Evolutionary conservation across 2,113 vertebrate species (phyloP).

Genomic region (Syrrhaptes paradoxus): DNA sequence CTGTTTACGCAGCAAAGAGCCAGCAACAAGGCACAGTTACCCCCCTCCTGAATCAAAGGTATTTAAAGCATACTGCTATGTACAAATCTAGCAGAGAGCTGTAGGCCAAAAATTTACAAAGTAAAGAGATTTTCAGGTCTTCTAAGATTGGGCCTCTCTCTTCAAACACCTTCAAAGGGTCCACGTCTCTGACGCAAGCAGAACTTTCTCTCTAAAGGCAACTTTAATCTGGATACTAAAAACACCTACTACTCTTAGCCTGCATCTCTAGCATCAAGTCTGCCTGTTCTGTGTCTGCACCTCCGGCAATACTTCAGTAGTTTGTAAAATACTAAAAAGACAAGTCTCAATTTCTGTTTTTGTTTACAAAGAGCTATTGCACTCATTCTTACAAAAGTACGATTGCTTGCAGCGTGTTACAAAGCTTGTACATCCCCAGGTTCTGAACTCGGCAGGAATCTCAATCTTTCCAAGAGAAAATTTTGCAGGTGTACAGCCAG

Average conservation of each 20-base stretch:
- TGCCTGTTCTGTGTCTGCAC: neutral
- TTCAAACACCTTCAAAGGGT: neutral
- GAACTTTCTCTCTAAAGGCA: neutral
- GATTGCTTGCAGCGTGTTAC: fast-evolving
- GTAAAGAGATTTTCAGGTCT: neutral
- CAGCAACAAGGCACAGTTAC: neutral
- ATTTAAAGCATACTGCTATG: neutral
- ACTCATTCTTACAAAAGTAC: neutral
- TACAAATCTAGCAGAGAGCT: neutral
- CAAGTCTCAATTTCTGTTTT: neutral
- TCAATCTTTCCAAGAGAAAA: neutral
- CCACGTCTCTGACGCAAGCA: neutral
- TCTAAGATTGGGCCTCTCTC: neutral
- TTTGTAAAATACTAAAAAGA: neutral
- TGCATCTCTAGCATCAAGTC: neutral
- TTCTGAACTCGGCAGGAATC: neutral
- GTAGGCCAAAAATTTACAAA: neutral
- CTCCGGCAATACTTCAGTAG: neutral
- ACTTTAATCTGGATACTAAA: neutral
- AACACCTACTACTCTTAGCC: neutral
- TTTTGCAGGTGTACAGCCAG: neutral
- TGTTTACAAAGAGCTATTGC: neutral
- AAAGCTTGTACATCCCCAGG: neutral
- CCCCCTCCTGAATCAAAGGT: neutral
- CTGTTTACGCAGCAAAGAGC: neutral